Evolutionary conservation across 2,797 vertebrate species (phyloP).

Genomic region (Thaleichthys pacificus): DNA sequence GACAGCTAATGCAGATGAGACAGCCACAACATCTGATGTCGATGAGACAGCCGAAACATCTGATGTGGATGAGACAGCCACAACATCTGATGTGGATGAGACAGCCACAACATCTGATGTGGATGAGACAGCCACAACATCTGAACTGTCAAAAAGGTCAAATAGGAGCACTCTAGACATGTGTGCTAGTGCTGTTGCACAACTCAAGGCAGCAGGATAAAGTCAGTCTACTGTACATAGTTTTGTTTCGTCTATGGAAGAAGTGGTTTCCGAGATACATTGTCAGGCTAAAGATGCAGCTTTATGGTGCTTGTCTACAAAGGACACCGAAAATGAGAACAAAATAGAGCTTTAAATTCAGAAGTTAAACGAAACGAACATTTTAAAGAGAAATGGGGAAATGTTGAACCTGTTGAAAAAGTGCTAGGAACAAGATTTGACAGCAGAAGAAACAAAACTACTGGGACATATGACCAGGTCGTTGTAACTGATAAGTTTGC

Average conservation of each 20-base stretch:
- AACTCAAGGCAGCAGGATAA: slow-evolving; percentile 25
- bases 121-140: neutral
- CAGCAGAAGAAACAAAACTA: slow-evolving; percentile 33
- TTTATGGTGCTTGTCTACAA: slow-evolving; percentile 32
- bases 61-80: too few species aligned
- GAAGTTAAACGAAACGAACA: slow-evolving; percentile 31
- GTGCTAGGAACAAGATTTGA: slow-evolving; percentile 37
- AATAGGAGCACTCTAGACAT: slow-evolving; percentile 18
- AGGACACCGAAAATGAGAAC: slow-evolving; percentile 20
- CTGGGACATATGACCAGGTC: slow-evolving; percentile 35
- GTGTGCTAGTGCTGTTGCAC: slow-evolving; percentile 27
- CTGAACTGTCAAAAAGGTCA: slow-evolving; percentile 7
- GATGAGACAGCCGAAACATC: too few species aligned
- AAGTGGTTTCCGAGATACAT: slow-evolving; percentile 25
- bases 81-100: too few species aligned
- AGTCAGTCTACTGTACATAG: slow-evolving; percentile 22
- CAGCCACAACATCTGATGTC: too few species aligned
- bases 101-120: neutral
- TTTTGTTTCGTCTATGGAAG: slow-evolving; percentile 30
- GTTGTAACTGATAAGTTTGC: slow-evolving; percentile 35
- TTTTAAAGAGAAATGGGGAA: slow-evolving; percentile 39
- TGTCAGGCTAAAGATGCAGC: slow-evolving; percentile 35
- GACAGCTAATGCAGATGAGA: slow-evolving; percentile 20
- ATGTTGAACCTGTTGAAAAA: slow-evolving; percentile 35
- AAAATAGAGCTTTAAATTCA: slow-evolving; percentile 40